Conservation (phyloP, 2,888 invertebrate genomes). For the Blera fallax region DNA sequence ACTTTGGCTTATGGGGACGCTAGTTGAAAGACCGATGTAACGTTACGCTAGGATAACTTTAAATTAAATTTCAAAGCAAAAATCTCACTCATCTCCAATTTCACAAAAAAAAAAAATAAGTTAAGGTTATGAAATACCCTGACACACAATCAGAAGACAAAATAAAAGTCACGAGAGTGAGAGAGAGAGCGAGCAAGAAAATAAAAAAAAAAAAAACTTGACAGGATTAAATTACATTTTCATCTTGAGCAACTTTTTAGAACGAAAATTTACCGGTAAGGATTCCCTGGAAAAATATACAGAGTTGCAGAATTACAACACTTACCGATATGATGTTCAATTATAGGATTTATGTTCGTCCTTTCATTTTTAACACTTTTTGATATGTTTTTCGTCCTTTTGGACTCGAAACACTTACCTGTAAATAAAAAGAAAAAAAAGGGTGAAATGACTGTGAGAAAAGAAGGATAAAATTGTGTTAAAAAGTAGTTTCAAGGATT, state of each 20-base stretch:
- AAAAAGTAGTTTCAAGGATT: slow-evolving; percentile 47
- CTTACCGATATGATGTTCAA: slow-evolving; percentile 54
- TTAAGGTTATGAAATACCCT: slow-evolving; percentile 4
- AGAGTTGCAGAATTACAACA: slow-evolving; percentile 12
- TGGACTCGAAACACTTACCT: slow-evolving; percentile 36
- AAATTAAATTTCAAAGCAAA: slow-evolving; percentile 47
- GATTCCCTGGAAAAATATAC: background rate
- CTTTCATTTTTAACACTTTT: slow-evolving; percentile 38
- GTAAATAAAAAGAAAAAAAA: slow-evolving; percentile 8
- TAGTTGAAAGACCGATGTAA: background rate
- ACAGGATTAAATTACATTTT: slow-evolving; percentile 45
- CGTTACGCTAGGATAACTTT: slow-evolving; percentile 38
- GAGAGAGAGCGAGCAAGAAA: background rate
- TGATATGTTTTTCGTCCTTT: background rate
- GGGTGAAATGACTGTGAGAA: background rate
- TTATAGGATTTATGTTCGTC: slow-evolving; percentile 54
- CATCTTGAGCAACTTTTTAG: slow-evolving; percentile 24
- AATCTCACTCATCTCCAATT: slow-evolving; percentile 13
- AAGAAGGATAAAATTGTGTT: slow-evolving; percentile 25
- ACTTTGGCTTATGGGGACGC: background rate
- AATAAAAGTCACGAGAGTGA: background rate
- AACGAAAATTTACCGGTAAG: background rate
- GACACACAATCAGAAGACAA: slow-evolving; percentile 27
- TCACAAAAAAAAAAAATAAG: background rate
- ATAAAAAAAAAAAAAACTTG: background rate